Base-by-base conservation (phyloP, 2,113 vertebrate species). In the Pseudopodoces humilis region DNA sequence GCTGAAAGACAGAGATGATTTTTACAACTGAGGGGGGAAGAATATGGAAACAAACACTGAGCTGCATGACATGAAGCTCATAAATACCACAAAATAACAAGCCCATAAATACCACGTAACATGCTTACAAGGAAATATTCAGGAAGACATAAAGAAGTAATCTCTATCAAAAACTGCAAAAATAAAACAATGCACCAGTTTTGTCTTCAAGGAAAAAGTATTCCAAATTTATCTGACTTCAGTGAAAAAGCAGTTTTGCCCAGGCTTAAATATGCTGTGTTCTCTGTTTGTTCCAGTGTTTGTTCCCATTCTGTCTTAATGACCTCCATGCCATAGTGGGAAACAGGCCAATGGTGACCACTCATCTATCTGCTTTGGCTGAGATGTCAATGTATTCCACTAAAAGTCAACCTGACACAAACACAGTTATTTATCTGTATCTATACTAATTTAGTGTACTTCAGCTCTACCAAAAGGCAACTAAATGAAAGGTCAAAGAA, bases 1-100 rank as follows among this genome's bases (percentile, higher is more conserved):
- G 41, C 0, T 82, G 41, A 69, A 84, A 18, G 5, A 59, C 21
- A 77, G 14, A 23, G 24, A 22, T 0, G 0, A 70, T 13, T 8
- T 74, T n/a, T 93, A 75, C 35, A 77, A 43, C 19, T n/a, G 46
- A 74, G 78, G 8, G 4, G 4, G 41, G 13, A 59, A 75, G 33
- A 71, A 85, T 33, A 56, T 7, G 43, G 41, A 92, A 84, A 52
- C 18, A 49, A 90, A 63, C 11, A 35, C 24, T 11, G 30, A 86
- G 35, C 15, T 35, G 10, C 30, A 67, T 33, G 18, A 50, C 39
- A 53, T 4, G 21, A 31, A 70, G 24, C 24, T 75, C 27, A 74
- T 41, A 82, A 90, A 50, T 31, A n/a, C 7, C 11, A 50, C 27
- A 46, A 75, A 70, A 65, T n/a, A 74, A 11, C 20, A 49, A 58